Evolutionary conservation across 2,113 vertebrate genomes (phyloP), one percentile per base, ranked within the genome.

Genomic region (Rhombomys opimus): DNA sequence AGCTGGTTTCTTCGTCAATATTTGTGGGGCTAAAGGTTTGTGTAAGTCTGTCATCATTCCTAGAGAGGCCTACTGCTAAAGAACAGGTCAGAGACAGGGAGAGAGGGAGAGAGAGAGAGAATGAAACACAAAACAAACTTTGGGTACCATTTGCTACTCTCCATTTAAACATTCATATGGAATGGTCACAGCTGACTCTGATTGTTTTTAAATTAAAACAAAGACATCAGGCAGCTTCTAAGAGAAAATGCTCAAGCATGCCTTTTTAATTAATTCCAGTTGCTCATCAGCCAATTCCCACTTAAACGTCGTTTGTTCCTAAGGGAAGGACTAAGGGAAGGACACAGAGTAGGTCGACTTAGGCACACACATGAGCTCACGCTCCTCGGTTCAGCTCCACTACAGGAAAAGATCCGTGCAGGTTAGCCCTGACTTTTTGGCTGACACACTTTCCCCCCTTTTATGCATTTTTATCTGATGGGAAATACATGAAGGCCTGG

Each of bases 391-490:
- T 41, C 25, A 50, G 90, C 32, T 89, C 91, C 41, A 59, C 46
- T 90, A 63, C 6, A 61, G 68, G 78, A 50, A 77, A 92, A 52
- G 61, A 91, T 63, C 80, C 86, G 68, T 89, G 63, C 90, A 89
- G 61, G 32, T 95, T 84, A 54, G 67, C 54, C 87, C 52, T 73
- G 59, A 86, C 54, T 91, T 95, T 87, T 95, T 87, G 95, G 84
- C 91, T 95, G 87, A 92, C 81, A 68, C 86, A 20, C 23, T 35
- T 81, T 38, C 54, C 15, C 41, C 41, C 20, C 4, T 46, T 76
- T 30, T n/a, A 73, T 95, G 70, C 13, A 80, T 93, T 86, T 46
- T 98, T 97, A 96, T 97, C 97, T 97, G 95, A 97, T 97, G 97
- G 90, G 95, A 97, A 95, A 87, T 87, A 93, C 94, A 89, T 95